Evolutionary conservation across 2,113 vertebrate species (phyloP).

Genomic region (Polypterus bichir): DNA sequence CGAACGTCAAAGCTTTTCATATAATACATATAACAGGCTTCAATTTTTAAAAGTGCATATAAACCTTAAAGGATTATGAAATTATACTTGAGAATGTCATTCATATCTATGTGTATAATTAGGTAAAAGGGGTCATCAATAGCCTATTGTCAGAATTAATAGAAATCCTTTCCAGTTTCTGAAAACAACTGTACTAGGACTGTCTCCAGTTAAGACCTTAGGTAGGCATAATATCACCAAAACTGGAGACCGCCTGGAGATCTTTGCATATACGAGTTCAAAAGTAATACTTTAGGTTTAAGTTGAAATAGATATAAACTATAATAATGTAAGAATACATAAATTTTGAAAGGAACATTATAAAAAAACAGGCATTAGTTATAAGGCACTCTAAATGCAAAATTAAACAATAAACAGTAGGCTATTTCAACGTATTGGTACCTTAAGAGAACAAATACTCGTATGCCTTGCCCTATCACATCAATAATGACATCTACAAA

Average conservation of each 20-base stretch:
- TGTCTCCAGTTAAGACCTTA: too few species aligned
- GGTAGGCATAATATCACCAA: too few species aligned
- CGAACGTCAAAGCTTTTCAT: slow-evolving; percentile 1
- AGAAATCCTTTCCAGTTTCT: too few species aligned
- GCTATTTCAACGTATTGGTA: slow-evolving; percentile 43
- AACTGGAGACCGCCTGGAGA: slow-evolving; percentile 17
- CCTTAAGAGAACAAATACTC: slow-evolving; percentile 60
- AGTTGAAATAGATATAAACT: slow-evolving; percentile 55
- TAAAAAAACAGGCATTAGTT: slow-evolving; percentile 95
- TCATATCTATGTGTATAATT: not conserved
- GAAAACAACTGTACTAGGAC: too few species aligned
- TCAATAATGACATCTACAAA: slow-evolving; percentile 16
- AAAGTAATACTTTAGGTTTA: slow-evolving; percentile 36
- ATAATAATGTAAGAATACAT: slow-evolving; percentile 56
- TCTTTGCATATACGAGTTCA: slow-evolving; percentile 66
- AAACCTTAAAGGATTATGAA: slow-evolving; percentile 8
- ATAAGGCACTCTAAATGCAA: slow-evolving; percentile 99
- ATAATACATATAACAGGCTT: slow-evolving; percentile 11
- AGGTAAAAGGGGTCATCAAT: slow-evolving; percentile 1
- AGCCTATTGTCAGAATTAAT: not conserved
- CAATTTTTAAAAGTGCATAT: slow-evolving; percentile 18
- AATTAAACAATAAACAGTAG: slow-evolving; percentile 55
- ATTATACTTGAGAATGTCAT: not conserved
- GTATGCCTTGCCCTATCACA: slow-evolving; percentile 77
- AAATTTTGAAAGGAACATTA: slow-evolving; percentile 69